Conservation (phyloP, 2,888 invertebrate species). For the Cephus rjabovi region DNA sequence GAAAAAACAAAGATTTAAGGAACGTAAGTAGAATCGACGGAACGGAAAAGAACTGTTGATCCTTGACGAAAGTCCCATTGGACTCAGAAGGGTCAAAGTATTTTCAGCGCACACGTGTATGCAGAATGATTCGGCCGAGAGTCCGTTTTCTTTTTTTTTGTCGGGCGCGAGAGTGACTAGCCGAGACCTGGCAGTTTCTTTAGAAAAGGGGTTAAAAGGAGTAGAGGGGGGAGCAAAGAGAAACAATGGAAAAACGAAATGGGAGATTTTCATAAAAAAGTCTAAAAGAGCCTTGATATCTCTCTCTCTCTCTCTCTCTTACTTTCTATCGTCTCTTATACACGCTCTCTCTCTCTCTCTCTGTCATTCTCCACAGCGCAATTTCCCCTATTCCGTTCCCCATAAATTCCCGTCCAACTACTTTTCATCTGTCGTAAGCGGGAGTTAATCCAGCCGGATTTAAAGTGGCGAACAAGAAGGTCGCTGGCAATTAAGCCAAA, state of each 20-base stretch:
- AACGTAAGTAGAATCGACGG: neutral
- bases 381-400: neutral
- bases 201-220: neutral
- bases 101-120: neutral
- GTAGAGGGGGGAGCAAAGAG: neutral
- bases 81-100: neutral
- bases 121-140: neutral
- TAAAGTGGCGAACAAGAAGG: neutral
- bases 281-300: neutral
- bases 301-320: no score
- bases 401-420: neutral
- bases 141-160: neutral
- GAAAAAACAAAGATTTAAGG: neutral
- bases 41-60: neutral
- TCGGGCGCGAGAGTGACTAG: neutral
- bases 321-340: no score
- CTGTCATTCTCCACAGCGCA: neutral
- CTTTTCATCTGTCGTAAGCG: neutral
- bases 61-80: neutral
- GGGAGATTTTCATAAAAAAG: neutral
- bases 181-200: neutral
- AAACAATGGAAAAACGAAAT: neutral
- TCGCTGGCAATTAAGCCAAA: neutral
- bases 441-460: neutral
- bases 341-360: no score